These are phyloP conservation scores for Botia almorhae DNA, from an alignment of 2,797 vertebrate species.

Conservation along the genomic window DNA sequence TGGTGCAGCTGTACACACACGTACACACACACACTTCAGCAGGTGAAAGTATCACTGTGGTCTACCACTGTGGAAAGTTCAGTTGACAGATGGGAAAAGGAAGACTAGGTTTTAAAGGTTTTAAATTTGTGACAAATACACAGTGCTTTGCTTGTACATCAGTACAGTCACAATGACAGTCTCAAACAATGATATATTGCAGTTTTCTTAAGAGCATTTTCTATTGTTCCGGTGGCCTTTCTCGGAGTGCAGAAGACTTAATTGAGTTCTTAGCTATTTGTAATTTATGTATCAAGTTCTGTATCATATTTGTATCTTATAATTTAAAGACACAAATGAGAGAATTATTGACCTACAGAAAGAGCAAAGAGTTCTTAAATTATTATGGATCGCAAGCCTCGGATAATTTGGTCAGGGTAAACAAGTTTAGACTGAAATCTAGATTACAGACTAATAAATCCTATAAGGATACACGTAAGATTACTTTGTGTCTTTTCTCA, in stretches of 20 bases:
- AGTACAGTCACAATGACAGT: background rate
- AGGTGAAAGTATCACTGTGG: constrained; percentile 36
- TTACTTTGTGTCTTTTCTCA: too few relatives aligned
- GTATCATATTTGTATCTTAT: background rate
- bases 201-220: background rate
- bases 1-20: constrained; percentile 41
- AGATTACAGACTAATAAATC: too few relatives aligned
- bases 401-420: too few relatives aligned
- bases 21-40: constrained; percentile 2
- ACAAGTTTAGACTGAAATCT: too few relatives aligned
- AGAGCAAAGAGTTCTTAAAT: too few relatives aligned
- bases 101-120: background rate
- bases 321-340: too few relatives aligned
- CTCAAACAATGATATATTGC: background rate
- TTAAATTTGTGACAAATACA: background rate
- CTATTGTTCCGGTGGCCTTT: too few relatives aligned
- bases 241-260: background rate
- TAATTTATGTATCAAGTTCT: background rate
- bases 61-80: constrained; percentile 57
- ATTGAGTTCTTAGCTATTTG: background rate
- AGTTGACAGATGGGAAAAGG: constrained; percentile 47
- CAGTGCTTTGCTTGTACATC: constrained; percentile 13
- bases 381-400: too few relatives aligned
- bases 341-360: too few relatives aligned
- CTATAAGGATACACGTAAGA: too few relatives aligned